Conservation (phyloP, 1,140 invertebrate species). For the Saccostrea glomerata region DNA sequence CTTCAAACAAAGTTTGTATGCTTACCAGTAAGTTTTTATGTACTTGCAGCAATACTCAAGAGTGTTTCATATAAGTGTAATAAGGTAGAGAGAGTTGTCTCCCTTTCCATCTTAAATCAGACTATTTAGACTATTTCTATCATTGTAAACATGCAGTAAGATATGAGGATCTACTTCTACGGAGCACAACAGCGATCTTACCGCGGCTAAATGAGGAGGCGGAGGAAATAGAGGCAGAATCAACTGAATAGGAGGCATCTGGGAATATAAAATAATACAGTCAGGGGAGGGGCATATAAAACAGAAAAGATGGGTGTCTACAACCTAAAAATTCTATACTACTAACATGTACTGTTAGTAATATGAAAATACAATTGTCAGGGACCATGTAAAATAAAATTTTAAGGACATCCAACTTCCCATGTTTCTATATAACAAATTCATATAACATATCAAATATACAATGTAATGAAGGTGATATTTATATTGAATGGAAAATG, state of each 20-base stretch:
- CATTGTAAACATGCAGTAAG: not conserved
- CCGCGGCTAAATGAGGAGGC: slow-evolving; percentile 56
- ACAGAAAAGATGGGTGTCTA: not conserved
- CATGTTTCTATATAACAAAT: not conserved
- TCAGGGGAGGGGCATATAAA: not conserved
- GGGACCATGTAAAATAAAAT: no score
- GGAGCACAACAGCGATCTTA: slow-evolving; percentile 34
- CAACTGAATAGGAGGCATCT: slow-evolving; percentile 48
- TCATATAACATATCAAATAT: not conserved
- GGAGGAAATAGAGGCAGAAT: slow-evolving; percentile 56
- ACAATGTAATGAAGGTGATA: not conserved
- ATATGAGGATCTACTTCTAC: slow-evolving; percentile 1
- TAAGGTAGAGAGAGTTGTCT: not conserved
- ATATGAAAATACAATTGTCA: no score
- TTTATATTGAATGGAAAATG: not conserved
- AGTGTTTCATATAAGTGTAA: not conserved
- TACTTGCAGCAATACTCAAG: not conserved
- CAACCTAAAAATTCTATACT: not conserved
- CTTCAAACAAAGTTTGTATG: no score
- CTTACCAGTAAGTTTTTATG: no score
- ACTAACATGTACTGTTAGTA: no score
- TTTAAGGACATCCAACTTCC: not conserved
- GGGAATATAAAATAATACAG: not conserved
- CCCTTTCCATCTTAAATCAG: not conserved
- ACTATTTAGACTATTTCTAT: not conserved